Evolutionary conservation across 2,113 vertebrate genomes (phyloP), one percentile per base, ranked within the genome.

Genomic region (Clarias macrocephalus): DNA sequence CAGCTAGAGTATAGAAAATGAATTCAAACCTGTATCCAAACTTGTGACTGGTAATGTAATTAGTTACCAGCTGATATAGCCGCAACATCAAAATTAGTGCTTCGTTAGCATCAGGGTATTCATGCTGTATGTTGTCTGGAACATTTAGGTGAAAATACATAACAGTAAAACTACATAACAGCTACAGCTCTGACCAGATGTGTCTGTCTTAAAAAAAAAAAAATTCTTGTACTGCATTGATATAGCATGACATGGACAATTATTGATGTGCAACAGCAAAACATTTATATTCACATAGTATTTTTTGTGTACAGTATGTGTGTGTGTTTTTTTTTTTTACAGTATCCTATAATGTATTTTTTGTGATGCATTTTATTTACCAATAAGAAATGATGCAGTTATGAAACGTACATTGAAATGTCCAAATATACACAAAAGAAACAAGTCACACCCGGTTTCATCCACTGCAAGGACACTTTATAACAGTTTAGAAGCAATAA

Each of bases 401-500:
- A 16, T 42, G 33, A 73, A 73, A 48, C 4, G 19, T n/a, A 76
- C 42, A 76, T 48, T 52, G 48, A 48, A 48, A 48, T 48, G 48
- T 48, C 48, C 48, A 48, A 48, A 48, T 48, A 48, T 48, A 48
- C 48, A 48, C 48, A 48, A 63, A 80, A 87, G 4, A 82, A 83
- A 73, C 57, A 89, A 65, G 77, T 19, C 25, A 68, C 59, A 88
- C 76, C 19, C 19, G 57, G 76, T 73, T 42, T 19, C 88, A 91
- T 93, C 88, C 91, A 94, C 92, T 91, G 94, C 94, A 94, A 93
- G 90, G 94, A 95, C 93, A 94, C 90, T 94, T 94, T 92, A 94
- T 94, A 94, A 90, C 90, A 93, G 93, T 89, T 94, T 94, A 92
- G 93, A 91, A 94, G 94, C 95, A 95, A 95, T 96, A 95, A 95